Evolutionary conservation across 2,113 vertebrate genomes (phyloP).

Genomic region (Chionis minor): DNA sequence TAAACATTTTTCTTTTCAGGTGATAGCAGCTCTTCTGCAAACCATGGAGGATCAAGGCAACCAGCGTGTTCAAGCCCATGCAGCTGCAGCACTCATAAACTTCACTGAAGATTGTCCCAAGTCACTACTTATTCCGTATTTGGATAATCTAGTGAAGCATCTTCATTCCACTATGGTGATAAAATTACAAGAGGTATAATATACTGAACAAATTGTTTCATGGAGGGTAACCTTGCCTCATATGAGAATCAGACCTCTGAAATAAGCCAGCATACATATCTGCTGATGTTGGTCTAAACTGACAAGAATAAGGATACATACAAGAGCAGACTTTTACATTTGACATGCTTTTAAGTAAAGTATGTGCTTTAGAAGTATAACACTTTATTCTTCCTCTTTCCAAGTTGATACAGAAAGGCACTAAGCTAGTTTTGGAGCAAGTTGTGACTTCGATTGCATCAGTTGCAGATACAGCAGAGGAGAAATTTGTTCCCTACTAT

Average conservation of each 20-base stretch:
- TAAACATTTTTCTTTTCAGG: conserved; percentile 68
- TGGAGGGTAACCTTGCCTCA: background rate
- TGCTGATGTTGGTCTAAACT: background rate
- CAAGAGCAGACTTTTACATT: background rate
- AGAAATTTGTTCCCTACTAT: conserved; percentile 98
- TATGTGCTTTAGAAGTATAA: background rate
- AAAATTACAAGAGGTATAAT: conserved; percentile 92
- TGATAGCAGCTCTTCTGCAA: conserved; percentile 91
- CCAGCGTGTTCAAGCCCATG: conserved; percentile 96
- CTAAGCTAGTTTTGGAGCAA: conserved; percentile 97
- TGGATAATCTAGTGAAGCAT: conserved; percentile 94
- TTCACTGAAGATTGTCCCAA: conserved; percentile 99
- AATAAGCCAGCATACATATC: background rate
- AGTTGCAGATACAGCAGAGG: conserved; percentile 97
- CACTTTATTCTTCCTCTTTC: background rate
- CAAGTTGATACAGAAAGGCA: conserved; percentile 97
- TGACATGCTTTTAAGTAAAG: background rate
- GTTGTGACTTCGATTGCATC: conserved; percentile 99
- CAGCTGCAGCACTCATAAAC: conserved; percentile 95
- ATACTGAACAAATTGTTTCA: background rate
- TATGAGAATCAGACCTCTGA: background rate
- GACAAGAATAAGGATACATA: background rate
- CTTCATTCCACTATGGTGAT: conserved; percentile 96
- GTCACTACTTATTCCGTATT: conserved; percentile 88
- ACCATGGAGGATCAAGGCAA: conserved; percentile 98